These are phyloP conservation scores for Jacana jacana DNA, from an alignment of 2,113 vertebrate species.

Conservation along the genomic window DNA sequence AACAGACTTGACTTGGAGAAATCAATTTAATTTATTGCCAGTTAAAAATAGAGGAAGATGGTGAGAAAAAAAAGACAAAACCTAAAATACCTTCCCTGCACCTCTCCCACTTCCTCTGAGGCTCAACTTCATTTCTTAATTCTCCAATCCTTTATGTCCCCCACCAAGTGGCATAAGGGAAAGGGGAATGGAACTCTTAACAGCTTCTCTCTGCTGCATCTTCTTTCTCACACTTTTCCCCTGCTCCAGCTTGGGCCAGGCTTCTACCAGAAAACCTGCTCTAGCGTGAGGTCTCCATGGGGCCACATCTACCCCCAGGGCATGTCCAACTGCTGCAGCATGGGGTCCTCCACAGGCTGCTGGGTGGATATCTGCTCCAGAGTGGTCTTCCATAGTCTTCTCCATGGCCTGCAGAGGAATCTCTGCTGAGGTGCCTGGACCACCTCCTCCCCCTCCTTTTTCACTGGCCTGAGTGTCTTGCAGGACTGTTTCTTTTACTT, in stretches of 20 bases:
- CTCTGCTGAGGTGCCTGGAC: accelerated
- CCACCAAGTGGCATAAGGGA: accelerated
- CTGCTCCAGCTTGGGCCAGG: accelerated
- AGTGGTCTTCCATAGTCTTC: accelerated
- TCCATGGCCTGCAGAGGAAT: neutral
- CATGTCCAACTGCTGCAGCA: neutral
- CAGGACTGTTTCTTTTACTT: accelerated
- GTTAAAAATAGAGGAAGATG: neutral
- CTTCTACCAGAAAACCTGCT: neutral
- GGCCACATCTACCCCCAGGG: neutral
- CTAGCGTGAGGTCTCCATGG: accelerated
- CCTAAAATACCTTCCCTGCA: accelerated
- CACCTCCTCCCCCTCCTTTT: neutral
- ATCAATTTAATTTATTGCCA: neutral
- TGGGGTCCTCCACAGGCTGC: accelerated
- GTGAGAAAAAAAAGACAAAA: neutral
- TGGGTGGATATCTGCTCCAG: neutral
- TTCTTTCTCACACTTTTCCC: neutral
- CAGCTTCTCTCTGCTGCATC: neutral
- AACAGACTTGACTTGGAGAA: neutral
- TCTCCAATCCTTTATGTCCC: neutral
- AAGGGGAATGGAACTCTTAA: neutral
- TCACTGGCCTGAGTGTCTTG: neutral
- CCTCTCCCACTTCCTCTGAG: neutral
- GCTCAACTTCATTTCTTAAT: neutral